Evolutionary conservation across 1,140 invertebrate genomes (phyloP), one percentile per base, ranked within the genome.

Genomic region (Scaptomyza montana): DNA sequence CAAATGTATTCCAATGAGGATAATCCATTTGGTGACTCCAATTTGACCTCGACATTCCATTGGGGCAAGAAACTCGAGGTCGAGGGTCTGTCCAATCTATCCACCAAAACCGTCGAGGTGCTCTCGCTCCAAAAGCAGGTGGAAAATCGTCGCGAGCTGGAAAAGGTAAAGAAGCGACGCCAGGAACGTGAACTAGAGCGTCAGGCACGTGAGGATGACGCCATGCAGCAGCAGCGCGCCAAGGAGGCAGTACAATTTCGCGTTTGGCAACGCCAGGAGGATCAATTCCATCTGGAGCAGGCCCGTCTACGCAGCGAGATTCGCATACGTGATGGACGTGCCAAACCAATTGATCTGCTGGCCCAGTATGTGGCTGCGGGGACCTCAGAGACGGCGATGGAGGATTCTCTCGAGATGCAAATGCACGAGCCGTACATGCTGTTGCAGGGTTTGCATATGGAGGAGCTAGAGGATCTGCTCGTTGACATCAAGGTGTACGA

Each of bases 371-470:
- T 99, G 28, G 97, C 96, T 91, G 62, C 84, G 1, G 84, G 78
- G 19, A 96, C 96, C 0, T 97, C 98, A 90, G 97, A 98, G 82
- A 97, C 98, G 90, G 97, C 98, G 82, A 96, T 97, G 80, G 96
- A 97, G 36, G 96, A 97, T 92, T 96, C 97, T 2, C 96, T 99
- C 25, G 98, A 99, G 93, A 98, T 99, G 97, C 97, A 99, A 93
- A 98, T 99, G 97, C 97, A 99, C 89, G 98, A 99, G 92, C 98
- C 99, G 0, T 99, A 99, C 84, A 97, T 97, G 0, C 98, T 99
- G 92, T 93, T 99, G 0, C 97, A 98, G 91, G 98, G 98, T 2
- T 92, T 99, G 28, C 96, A 96, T 5, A 95, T 97, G 7, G 95
- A 96, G 73, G 98, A 99, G 92, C 93, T 99, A n/a, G 99, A 99